Evolutionary conservation across 2,113 vertebrate genomes (phyloP), one percentile per base, ranked within the genome.

Genomic region (Caranx melampygus): DNA sequence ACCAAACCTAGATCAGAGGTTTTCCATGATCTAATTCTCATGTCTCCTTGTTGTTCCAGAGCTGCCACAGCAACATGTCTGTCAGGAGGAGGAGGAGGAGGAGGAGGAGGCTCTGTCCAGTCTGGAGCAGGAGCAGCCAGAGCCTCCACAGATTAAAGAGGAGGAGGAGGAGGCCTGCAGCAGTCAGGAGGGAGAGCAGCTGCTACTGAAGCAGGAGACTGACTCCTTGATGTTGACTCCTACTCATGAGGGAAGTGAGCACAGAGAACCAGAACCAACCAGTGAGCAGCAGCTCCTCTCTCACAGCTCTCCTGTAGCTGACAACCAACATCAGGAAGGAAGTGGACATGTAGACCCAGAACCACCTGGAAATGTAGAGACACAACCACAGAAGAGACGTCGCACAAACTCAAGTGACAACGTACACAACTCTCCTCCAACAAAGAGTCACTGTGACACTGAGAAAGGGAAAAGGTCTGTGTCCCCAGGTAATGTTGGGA

Each of bases 161-260:
- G 54, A 31, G 31, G 21, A 31, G 26, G 54, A 57, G 63, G 73
- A 78, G 34, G 2, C 72, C 26, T 54, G 52, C 20, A 4, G 4
- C 6, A 1, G 60, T 61, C 72, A 72, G 60, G 65, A 65, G 3
- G 54, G 14, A 0, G 52, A 59, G 61, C 61, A 40, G 40, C 14
- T 72, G 18, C 45, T 40, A 4, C 21, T 75, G 31, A 77, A 78
- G 58, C 34, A 69, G 74, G 74, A 82, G 20, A 18, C 35, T 15
- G 66, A 66, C 6, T 4, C 65, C 6, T 51, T 73, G 13, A 68
- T 49, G 33, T 52, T 26, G 49, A 71, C 26, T 70, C 37, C 78
- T 57, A 26, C 67, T 37, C 18, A 11, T 60, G 82, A 79, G 61
- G 76, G 71, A 45, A 62, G 57, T 44, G 69, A 79, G n/a, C 47